phyloP scores from a whole-genome alignment of 92 coral and sea anemone genomes.

The Palythoa caribaeorum region DNA sequence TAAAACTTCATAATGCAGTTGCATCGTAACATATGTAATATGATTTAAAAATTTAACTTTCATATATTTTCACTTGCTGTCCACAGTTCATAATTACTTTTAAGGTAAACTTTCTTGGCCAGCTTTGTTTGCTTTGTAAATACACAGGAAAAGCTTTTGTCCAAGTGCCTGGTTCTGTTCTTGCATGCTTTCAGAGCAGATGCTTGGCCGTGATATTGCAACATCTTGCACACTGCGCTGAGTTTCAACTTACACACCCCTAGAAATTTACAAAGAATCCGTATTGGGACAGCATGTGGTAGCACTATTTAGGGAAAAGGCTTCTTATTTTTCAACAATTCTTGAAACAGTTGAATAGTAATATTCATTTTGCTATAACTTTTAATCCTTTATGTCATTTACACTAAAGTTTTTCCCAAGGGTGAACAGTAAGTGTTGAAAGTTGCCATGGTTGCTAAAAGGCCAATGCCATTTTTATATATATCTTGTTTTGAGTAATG shows the following conservation, averaged over 20 bases:
- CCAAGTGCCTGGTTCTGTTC: slow-evolving; percentile 2
- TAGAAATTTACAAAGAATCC: slow-evolving; percentile 15
- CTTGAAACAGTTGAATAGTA: not conserved
- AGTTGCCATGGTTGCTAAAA: slow-evolving; percentile 17
- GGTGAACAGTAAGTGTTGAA: slow-evolving; percentile 20
- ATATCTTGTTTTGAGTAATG: not conserved
- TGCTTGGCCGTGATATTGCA: slow-evolving; percentile 15
- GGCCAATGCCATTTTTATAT: not conserved
- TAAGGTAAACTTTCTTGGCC: slow-evolving; percentile 27
- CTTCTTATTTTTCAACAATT: not conserved
- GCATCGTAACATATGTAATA: not conserved
- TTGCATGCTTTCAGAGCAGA: slow-evolving; percentile 34
- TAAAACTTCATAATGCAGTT: not conserved
- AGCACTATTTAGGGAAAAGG: not conserved
- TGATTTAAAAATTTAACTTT: not conserved
- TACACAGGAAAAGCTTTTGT: slow-evolving; percentile 23
- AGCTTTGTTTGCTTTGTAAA: slow-evolving; percentile 37
- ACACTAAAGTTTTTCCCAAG: not conserved
- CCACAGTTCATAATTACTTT: slow-evolving; percentile 32
- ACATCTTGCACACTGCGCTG: not conserved
- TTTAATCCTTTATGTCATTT: not conserved
- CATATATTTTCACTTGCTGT: slow-evolving; percentile 15
- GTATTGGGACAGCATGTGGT: not conserved
- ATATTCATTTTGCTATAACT: not conserved
- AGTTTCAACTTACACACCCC: slow-evolving; percentile 18